Base-by-base conservation (phyloP, 2,113 vertebrate species). In the Rhombomys opimus region DNA sequence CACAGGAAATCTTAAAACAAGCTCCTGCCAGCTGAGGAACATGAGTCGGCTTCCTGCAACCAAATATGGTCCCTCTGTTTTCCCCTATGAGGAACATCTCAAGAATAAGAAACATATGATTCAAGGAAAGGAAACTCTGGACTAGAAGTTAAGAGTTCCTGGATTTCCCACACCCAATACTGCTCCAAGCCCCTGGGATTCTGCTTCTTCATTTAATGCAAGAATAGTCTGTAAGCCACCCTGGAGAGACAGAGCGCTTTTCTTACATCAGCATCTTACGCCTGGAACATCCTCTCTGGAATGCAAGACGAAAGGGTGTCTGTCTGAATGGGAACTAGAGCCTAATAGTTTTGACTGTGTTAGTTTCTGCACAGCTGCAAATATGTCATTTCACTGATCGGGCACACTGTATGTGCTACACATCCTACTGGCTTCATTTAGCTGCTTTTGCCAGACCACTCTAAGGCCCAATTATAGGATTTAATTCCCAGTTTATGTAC, bases 81-180 rank as follows among this genome's bases (percentile, higher is more conserved):
- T 52, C 84, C 78, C 57, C n/a, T 73, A 25, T 1, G 46, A 63
- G 81, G 41, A 54, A 20, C 46, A 77, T 27, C 54, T 41, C 7
- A 5, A 78, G 25, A 30, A 15, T n/a, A 84, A n/a, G 89, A 23
- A 18, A 4, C 22, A 3, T 1, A 2, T 17, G 20, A 35, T 41
- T 59, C 7, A 93, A 67, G 80, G 32, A 73, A 86, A 22, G 23
- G 89, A 68, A 63, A 32, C 32, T 20, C 50, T 35, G 32, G 20
- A 54, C 41, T 67, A 30, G 46, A 11, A 14, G 54, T 41, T 67
- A 41, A 32, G 41, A 63, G 65, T 22, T 89, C 50, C 15, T 30
- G 1, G 27, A 7, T 1, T 3, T 17, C 13, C 13, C 7, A 6
- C 9, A 13, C 20, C 38, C 23, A 61, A 2, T 18, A 8, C 2